Conservation (phyloP, 2,888 invertebrate species). For the Penaeus monodon region DNA sequence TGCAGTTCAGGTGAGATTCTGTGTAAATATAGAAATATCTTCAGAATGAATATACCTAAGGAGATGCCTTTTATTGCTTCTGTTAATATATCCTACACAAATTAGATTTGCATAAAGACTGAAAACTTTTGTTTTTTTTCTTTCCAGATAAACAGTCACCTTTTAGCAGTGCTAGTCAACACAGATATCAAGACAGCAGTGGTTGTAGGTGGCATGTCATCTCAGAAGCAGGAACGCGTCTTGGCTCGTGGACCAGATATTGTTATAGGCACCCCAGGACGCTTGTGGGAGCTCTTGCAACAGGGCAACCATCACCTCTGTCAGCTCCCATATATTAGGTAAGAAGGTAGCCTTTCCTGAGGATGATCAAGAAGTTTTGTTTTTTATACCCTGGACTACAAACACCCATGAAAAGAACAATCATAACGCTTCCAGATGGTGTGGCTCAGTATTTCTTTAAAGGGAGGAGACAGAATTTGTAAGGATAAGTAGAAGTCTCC, state of each 20-base stretch:
- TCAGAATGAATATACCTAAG: background rate
- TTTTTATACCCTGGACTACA: no score
- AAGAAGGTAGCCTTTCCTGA: constrained; percentile 60
- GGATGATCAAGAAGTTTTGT: no score
- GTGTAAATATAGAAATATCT: constrained; percentile 6
- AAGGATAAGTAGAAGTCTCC: no score
- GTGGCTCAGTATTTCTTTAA: no score
- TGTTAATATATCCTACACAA: background rate
- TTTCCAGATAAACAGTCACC: constrained; percentile 52
- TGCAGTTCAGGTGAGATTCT: constrained; percentile 90
- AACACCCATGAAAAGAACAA: no score
- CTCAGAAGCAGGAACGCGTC: constrained; percentile 92
- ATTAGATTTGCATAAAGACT: background rate
- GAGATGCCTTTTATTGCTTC: constrained; percentile 71
- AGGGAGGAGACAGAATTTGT: no score
- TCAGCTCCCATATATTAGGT: constrained; percentile 80
- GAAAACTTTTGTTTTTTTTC: no score
- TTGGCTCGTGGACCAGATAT: constrained; percentile 88
- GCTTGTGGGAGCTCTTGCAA: constrained; percentile 92
- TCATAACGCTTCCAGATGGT: no score
- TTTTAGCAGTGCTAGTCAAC: constrained; percentile 48
- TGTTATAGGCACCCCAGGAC: constrained; percentile 95
- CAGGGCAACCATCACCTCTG: constrained; percentile 83
- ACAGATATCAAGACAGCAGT: constrained; percentile 62
- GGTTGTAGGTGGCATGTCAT: constrained; percentile 93